Conservation (phyloP, 2,888 invertebrate species). For the Geophilus truncorum region DNA sequence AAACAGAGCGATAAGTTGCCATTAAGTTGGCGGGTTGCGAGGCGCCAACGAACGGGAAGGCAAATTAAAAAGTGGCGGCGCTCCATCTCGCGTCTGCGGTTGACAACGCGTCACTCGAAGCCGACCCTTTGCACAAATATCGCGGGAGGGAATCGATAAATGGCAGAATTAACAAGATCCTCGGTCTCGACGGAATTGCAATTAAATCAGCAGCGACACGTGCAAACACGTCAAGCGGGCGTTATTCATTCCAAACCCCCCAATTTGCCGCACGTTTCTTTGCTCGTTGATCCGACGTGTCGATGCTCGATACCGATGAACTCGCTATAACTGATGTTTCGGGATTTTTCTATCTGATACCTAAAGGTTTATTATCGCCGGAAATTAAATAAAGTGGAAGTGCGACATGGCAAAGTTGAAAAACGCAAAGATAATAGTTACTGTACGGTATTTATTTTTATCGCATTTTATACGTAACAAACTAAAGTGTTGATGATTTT, state of each 20-base stretch:
- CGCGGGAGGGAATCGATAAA: not conserved
- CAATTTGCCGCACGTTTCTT: too few species aligned
- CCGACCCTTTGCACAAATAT: not conserved
- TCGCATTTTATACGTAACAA: too few species aligned
- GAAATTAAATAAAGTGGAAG: too few species aligned
- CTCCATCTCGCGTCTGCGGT: not conserved
- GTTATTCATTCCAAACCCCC: not conserved
- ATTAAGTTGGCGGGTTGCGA: not conserved
- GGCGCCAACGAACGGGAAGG: not conserved
- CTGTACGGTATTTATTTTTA: too few species aligned
- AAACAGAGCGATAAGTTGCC: slow-evolving; percentile 5
- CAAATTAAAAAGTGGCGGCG: not conserved
- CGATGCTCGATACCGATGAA: too few species aligned
- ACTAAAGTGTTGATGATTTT: too few species aligned
- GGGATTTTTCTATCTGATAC: too few species aligned
- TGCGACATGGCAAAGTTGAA: too few species aligned
- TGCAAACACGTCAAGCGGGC: not conserved
- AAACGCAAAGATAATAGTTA: too few species aligned
- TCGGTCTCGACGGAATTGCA: not conserved
- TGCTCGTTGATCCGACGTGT: too few species aligned
- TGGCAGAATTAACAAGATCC: not conserved
- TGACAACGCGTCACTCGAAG: not conserved
- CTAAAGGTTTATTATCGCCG: too few species aligned
- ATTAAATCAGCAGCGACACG: not conserved
- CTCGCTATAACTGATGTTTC: too few species aligned